These are phyloP conservation scores for Piscicola geometra DNA, from an alignment of 2,888 invertebrate species.

Conservation along the genomic window DNA sequence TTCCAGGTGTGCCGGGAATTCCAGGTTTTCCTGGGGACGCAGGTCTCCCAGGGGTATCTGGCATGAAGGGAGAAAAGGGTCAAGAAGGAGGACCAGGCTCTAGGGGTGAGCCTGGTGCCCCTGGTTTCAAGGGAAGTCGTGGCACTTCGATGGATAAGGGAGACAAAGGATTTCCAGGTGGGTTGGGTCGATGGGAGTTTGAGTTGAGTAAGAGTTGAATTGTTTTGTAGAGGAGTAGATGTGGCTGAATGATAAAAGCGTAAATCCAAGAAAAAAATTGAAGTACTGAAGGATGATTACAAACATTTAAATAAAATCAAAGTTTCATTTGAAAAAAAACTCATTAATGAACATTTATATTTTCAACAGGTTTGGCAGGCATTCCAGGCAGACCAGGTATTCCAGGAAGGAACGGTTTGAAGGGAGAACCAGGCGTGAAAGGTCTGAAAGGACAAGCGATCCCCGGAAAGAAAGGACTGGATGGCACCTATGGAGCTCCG, in stretches of 20 bases:
- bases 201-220: background rate
- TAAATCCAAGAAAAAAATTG: too few species aligned
- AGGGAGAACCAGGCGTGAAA: background rate
- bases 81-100: slow-evolving; percentile 32
- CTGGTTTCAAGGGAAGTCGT: background rate
- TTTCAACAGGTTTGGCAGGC: slow-evolving; percentile 27
- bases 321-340: too few species aligned
- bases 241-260: background rate
- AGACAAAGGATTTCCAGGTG: slow-evolving; percentile 33
- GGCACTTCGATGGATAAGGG: slow-evolving; percentile 27
- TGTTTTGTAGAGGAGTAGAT: slow-evolving; percentile 14
- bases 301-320: too few species aligned
- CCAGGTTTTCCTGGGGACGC: background rate
- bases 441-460: background rate
- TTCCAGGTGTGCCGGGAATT: slow-evolving; percentile 8
- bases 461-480: slow-evolving; percentile 3
- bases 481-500: slow-evolving; percentile 2
- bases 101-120: slow-evolving; percentile 6
- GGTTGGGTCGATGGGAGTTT: background rate
- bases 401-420: slow-evolving; percentile 8
- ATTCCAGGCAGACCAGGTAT: background rate
- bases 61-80: slow-evolving; percentile 14
- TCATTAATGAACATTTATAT: too few species aligned
- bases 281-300: too few species aligned
- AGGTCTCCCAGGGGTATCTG: slow-evolving; percentile 42